phyloP scores from a whole-genome alignment of 2,888 invertebrate genomes.

The Euphydryas editha region DNA sequence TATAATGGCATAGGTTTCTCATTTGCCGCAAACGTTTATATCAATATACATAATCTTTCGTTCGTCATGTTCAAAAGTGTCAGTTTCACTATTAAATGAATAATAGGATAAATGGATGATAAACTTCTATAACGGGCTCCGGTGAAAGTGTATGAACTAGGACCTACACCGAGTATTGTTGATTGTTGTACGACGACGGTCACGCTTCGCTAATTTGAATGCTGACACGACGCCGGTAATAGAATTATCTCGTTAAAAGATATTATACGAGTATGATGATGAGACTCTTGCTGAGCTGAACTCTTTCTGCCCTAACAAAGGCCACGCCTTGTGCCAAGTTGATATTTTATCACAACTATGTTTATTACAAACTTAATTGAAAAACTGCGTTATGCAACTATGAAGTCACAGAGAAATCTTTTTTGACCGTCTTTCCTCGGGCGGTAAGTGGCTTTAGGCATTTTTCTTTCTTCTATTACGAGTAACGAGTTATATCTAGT shows the following conservation, averaged over 20 bases:
- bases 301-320: slow-evolving; percentile 33
- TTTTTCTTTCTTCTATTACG: slow-evolving; percentile 71
- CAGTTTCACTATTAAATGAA: slow-evolving; percentile 1
- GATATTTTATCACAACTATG: slow-evolving; percentile 38
- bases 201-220: slow-evolving; percentile 72
- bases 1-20: background rate
- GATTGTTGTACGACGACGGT: slow-evolving; percentile 64
- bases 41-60: background rate
- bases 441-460: slow-evolving; percentile 71
- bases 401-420: slow-evolving; percentile 72
- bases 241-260: slow-evolving; percentile 65
- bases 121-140: slow-evolving; percentile 53
- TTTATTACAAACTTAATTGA: slow-evolving; percentile 61
- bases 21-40: background rate
- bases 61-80: background rate
- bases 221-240: slow-evolving; percentile 64
- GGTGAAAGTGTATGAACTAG: slow-evolving; percentile 64
- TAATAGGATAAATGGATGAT: slow-evolving; percentile 45
- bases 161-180: slow-evolving; percentile 56
- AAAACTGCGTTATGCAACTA: slow-evolving; percentile 67
- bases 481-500: slow-evolving; percentile 60
- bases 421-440: slow-evolving; percentile 65
- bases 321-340: slow-evolving; percentile 37
- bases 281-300: slow-evolving; percentile 65
- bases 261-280: slow-evolving; percentile 68